Base-by-base conservation (phyloP, 2,888 invertebrate genomes). In the Drosophila anomelani region DNA sequence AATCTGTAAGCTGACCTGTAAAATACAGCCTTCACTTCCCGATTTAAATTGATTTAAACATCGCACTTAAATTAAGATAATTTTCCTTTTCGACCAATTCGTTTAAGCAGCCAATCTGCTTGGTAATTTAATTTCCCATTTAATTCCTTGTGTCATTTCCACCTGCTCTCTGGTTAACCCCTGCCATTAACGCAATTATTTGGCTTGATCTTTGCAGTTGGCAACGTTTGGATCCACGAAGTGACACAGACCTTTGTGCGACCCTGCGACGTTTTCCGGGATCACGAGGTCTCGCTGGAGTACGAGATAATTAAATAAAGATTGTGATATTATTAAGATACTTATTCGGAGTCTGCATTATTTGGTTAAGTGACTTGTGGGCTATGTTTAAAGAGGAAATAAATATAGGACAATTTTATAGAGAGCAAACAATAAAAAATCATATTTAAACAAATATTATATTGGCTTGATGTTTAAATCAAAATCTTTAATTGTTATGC, bases 151-250 rank as follows among this genome's bases (percentile, higher is more conserved):
- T 36, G 41, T 60, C 44, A 34, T n/a, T 12, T 34, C 5, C 47
- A 49, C 49, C 41, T 39, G 38, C 47, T 51, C 10, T 43, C 39
- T 1, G 29, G 26, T 59, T 68, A 34, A 72, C 46, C 57, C 23
- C n/a, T 59, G 46, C 43, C 20, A 63, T 49, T 44, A 71, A 56
- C 10, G 26, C 34, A 44, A 51, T 49, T 39, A 56, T 68, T 61
- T 29, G 34, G 51, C 74, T 54, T 43, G 49, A 60, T 55, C 32
- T 38, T 81, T 80, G 10, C 73, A 96, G 96, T 96, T 72, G 95
- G 95, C 17, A 97, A 98, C 93, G 97, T 97, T 93, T 98, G 97
- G 97, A 95, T 97, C 57, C 97, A 97, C 91, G 97, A 97, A 90
- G 91, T 94, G 77, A 96, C 96, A 26, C 97, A 98, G 92, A 96